A percentile compares a stretch with the other conserved stretches of the same genome.
These are phyloP conservation scores for Antennarius maculatus DNA, from an alignment of 2,797 vertebrate genomes.

Conservation along the genomic window DNA sequence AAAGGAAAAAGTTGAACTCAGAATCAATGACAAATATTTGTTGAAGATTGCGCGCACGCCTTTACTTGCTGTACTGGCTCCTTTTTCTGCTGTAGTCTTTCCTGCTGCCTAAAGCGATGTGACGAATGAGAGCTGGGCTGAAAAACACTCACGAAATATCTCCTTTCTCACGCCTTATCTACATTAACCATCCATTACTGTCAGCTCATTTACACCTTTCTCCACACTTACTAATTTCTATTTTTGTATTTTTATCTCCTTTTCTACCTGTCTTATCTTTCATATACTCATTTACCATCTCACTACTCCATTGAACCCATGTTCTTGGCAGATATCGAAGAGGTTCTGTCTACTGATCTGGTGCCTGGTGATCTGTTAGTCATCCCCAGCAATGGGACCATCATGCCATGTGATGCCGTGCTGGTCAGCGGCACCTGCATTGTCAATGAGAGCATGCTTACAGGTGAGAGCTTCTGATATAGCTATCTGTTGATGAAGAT, in stretches of 20 bases:
- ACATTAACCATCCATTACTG: constrained; percentile 10
- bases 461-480: constrained; percentile 82
- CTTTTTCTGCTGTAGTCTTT: constrained; percentile 54
- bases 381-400: constrained; percentile 94
- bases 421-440: constrained; percentile 97
- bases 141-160: constrained; percentile 42
- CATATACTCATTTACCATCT: constrained; percentile 5
- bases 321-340: constrained; percentile 86
- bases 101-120: constrained; percentile 28
- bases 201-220: constrained; percentile 22
- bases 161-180: background rate
- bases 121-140: constrained; percentile 65
- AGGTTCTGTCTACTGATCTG: constrained; percentile 94
- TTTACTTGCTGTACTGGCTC: constrained; percentile 25
- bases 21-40: background rate
- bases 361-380: constrained; percentile 95
- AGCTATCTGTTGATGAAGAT: background rate
- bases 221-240: background rate
- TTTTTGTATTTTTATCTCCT: background rate
- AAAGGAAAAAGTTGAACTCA: background rate
- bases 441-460: constrained; percentile 99
- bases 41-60: background rate
- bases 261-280: background rate
- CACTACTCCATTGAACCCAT: background rate
- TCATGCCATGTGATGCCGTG: constrained; percentile 98